Evolutionary conservation across 2,797 vertebrate genomes (phyloP).

Genomic region (Agapornis canus): DNA sequence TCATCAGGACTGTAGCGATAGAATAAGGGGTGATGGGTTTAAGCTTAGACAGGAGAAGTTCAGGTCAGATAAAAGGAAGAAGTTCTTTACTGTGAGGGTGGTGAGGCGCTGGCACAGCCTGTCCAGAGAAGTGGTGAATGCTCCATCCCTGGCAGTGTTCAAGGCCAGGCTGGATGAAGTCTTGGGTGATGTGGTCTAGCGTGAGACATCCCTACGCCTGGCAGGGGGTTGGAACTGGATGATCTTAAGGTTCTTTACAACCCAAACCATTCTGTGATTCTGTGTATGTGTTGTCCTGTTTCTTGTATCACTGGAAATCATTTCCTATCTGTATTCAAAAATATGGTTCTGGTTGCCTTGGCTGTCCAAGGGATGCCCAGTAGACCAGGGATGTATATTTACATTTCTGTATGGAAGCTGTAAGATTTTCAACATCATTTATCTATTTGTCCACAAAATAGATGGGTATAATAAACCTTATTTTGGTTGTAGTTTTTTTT

Average conservation of each 20-base stretch:
- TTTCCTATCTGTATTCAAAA: not conserved
- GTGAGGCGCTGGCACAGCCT: not conserved
- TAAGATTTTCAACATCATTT: not conserved
- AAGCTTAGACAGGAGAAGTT: not conserved
- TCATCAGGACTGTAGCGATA: not conserved
- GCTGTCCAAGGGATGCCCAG: not conserved
- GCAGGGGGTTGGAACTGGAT: not conserved
- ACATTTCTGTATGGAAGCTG: not conserved
- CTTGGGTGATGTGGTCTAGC: not conserved
- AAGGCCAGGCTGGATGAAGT: not conserved
- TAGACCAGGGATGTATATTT: not conserved
- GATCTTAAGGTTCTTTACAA: not conserved
- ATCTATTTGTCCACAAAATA: not conserved
- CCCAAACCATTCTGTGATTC: not conserved
- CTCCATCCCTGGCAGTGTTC: not conserved
- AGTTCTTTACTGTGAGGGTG: not conserved
- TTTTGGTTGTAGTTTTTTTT: not conserved
- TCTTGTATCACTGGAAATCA: not conserved
- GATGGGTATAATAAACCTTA: not conserved
- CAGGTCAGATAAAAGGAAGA: not conserved
- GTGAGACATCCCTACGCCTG: not conserved
- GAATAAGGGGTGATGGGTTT: not conserved
- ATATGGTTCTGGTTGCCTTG: not conserved
- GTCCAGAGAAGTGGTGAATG: not conserved
- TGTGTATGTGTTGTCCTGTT: accelerated